Percentiles rank a stretch among this genome's conserved stretches.
These are phyloP conservation scores for Polyergus mexicanus DNA, from an alignment of 1,140 invertebrate species.

Conservation along the genomic window DNA sequence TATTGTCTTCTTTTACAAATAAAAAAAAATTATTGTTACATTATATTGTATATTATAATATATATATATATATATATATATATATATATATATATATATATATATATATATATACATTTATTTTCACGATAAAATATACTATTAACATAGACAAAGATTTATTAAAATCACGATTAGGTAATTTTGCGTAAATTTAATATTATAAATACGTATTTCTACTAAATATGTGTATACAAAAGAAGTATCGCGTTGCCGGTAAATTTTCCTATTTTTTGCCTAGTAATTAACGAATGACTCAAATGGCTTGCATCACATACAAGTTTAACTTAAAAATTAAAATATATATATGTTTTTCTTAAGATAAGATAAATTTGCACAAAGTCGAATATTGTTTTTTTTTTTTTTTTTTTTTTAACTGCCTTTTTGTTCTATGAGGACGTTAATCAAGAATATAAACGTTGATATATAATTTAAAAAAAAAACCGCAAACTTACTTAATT, in stretches of 20 bases:
- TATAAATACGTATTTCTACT: neutral
- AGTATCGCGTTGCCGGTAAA: neutral
- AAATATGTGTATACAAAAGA: neutral
- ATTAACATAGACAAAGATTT: neutral
- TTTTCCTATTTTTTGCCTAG: conserved; percentile 20
- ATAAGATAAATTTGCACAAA: conserved; percentile 34
- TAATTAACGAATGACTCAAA: conserved; percentile 27
- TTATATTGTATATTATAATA: too few relatives aligned
- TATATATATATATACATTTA: neutral
- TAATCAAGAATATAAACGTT: neutral
- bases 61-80: too few relatives aligned
- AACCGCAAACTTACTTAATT: neutral
- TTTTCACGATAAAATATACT: conserved; percentile 1
- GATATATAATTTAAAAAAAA: conserved; percentile 29
- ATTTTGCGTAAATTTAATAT: neutral
- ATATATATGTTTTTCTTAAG: neutral
- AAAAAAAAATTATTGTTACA: neutral
- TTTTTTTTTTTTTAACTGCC: neutral
- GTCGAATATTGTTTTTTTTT: neutral
- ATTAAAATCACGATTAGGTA: neutral
- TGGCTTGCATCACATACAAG: neutral
- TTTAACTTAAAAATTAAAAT: conserved; percentile 35
- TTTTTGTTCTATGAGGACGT: neutral
- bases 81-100: too few relatives aligned
- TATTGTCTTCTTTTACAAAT: neutral